phyloP scores from a whole-genome alignment of 1,140 invertebrate species.

The Zaprionus ornatus region DNA sequence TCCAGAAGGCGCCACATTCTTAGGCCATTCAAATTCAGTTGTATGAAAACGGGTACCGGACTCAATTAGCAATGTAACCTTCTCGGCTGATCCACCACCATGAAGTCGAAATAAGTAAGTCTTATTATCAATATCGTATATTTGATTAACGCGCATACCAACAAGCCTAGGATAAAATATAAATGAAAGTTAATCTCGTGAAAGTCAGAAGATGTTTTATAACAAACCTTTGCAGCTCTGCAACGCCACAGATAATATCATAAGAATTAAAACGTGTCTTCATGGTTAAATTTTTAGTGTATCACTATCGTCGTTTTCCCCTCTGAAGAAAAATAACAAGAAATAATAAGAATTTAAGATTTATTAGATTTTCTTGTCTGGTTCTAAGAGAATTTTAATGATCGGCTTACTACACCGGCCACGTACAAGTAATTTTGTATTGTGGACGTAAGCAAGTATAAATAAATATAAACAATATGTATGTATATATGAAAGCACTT shows the following conservation, averaged over 20 bases:
- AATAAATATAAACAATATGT: neutral
- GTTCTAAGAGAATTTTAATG: neutral
- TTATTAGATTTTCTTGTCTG: neutral
- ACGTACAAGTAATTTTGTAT: neutral
- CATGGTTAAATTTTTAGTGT: conserved; percentile 86
- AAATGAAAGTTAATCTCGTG: neutral
- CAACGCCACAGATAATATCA: conserved; percentile 93
- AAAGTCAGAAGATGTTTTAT: neutral
- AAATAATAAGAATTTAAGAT: neutral
- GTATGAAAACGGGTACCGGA: conserved; percentile 97
- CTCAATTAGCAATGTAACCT: conserved; percentile 93
- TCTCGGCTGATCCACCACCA: conserved; percentile 91
- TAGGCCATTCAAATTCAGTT: conserved; percentile 99
- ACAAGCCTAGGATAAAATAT: conserved; percentile 87
- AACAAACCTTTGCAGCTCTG: conserved; percentile 92
- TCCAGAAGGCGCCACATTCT: conserved; percentile 96
- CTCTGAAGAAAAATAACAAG: conserved; percentile 22
- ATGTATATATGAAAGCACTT: neutral
- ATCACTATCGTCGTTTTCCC: conserved; percentile 17
- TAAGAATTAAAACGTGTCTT: conserved; percentile 96
- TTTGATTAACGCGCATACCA: conserved; percentile 97
- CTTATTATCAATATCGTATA: conserved; percentile 99
- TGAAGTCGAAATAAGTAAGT: conserved; percentile 97
- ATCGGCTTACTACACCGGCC: neutral
- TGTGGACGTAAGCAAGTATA: neutral